Percentiles rank a stretch among this genome's conserved stretches.
Evolutionary conservation across 2,888 invertebrate species (phyloP).

Genomic region (Pseudeuparius sepicola): DNA sequence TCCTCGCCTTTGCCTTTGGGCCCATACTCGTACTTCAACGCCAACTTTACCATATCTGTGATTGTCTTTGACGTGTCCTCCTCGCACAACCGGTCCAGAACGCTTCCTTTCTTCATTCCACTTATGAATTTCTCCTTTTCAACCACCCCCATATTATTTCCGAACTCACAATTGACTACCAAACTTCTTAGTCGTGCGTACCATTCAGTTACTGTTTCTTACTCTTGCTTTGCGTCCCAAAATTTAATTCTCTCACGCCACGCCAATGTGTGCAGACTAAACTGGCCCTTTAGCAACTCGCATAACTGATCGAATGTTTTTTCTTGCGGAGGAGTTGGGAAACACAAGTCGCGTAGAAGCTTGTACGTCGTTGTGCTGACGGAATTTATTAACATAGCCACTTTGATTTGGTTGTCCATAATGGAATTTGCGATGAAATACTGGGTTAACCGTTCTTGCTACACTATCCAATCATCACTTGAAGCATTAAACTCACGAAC

Average conservation of each 20-base stretch:
- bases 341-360: conserved; percentile 1
- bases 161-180: conserved; percentile 8
- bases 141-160: neutral
- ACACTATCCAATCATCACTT: no score
- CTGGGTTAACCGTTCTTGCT: no score
- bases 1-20: no score
- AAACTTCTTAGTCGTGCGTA: conserved; percentile 7
- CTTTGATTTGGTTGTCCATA: no score
- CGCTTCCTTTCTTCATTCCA: no score
- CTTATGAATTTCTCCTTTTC: conserved; percentile 9
- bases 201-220: conserved; percentile 1
- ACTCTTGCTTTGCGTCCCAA: conserved; percentile 4
- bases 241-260: neutral
- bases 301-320: neutral
- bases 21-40: no score
- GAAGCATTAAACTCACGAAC: no score
- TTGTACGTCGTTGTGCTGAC: neutral
- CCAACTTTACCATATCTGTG: no score
- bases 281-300: conserved; percentile 1
- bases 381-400: neutral
- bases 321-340: neutral
- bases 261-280: conserved; percentile 1
- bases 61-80: no score
- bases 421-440: no score
- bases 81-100: no score